Conservation (phyloP, 2,888 invertebrate genomes). For the Didymodactylos carnosus region DNA sequence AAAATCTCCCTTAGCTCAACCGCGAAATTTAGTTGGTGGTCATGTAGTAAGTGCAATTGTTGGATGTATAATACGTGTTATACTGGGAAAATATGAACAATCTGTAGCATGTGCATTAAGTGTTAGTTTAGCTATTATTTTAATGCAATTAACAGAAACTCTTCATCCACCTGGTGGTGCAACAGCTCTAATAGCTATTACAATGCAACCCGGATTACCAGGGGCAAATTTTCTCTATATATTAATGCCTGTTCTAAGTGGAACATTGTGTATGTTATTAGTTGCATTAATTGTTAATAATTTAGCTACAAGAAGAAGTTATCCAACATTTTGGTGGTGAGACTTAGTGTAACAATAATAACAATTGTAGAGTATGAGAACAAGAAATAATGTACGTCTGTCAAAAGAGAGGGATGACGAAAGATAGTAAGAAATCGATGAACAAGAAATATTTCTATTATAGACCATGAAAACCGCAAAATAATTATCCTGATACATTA, state of each 20-base stretch:
- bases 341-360: too few relatives aligned
- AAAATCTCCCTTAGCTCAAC: not conserved
- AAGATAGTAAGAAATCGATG: too few relatives aligned
- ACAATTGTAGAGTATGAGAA: too few relatives aligned
- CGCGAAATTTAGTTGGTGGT: not conserved
- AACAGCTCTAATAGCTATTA: not conserved
- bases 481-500: too few relatives aligned
- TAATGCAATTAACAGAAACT: not conserved
- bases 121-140: not conserved
- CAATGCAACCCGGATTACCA: not conserved
- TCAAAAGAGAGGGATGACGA: too few relatives aligned
- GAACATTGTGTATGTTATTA: not conserved
- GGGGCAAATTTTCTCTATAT: not conserved
- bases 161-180: not conserved
- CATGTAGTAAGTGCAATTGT: not conserved
- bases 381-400: too few relatives aligned
- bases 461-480: too few relatives aligned
- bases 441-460: too few relatives aligned
- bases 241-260: not conserved
- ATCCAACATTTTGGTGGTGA: not conserved
- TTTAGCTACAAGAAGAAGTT: not conserved
- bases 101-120: not conserved
- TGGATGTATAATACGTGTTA: not conserved
- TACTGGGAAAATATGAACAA: not conserved
- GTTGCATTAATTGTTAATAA: not conserved